Conservation (phyloP, 2,888 invertebrate species). For the Cephonodes hylas region DNA sequence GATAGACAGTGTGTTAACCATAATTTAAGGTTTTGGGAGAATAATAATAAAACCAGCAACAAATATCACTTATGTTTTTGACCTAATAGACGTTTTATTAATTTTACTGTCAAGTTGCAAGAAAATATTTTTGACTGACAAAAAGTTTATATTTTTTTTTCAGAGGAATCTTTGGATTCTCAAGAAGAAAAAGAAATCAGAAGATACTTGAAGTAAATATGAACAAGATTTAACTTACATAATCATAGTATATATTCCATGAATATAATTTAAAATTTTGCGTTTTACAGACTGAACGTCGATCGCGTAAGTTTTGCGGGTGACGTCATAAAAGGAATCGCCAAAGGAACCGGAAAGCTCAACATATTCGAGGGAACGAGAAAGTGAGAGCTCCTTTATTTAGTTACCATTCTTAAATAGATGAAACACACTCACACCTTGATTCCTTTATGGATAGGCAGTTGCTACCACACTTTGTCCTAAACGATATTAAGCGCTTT, state of each 20-base stretch:
- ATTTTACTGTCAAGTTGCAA: no score
- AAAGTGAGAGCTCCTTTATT: constrained; percentile 37
- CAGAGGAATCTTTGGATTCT: constrained; percentile 51
- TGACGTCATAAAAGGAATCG: constrained; percentile 46
- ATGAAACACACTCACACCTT: no score
- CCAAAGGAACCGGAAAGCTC: constrained; percentile 34
- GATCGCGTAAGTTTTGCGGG: constrained; percentile 66
- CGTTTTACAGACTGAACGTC: constrained; percentile 40
- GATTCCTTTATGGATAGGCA: no score
- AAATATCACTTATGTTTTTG: no score
- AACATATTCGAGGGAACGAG: constrained; percentile 39
- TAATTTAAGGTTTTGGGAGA: no score
- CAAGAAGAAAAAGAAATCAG: constrained; percentile 55
- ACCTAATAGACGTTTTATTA: no score
- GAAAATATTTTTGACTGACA: no score
- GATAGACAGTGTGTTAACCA: no score
- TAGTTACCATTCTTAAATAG: constrained; percentile 5
- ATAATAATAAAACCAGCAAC: no score
- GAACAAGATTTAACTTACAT: background rate
- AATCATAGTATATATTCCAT: background rate
- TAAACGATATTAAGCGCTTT: no score
- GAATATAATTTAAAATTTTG: background rate
- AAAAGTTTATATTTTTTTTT: no score
- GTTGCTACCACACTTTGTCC: no score
- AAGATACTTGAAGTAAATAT: constrained; percentile 51